These are phyloP conservation scores for Rhegmatorhina hoffmannsi DNA, from an alignment of 2,113 vertebrate genomes.

Conservation along the genomic window DNA sequence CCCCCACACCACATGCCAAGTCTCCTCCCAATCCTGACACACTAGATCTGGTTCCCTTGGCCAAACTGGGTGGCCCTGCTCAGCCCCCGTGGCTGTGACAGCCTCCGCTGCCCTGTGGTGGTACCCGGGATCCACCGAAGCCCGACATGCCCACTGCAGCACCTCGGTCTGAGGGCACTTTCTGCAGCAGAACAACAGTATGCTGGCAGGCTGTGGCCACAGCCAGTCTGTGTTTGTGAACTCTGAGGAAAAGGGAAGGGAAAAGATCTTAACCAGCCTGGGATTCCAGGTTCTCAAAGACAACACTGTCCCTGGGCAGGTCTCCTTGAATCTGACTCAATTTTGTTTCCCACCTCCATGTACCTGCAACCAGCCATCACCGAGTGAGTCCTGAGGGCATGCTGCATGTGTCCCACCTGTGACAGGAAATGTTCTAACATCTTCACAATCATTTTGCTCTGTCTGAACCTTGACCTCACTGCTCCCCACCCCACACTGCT, in stretches of 20 bases:
- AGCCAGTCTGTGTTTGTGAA: background rate
- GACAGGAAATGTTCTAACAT: background rate
- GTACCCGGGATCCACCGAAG: background rate
- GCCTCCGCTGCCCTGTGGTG: accelerated
- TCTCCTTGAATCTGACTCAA: background rate
- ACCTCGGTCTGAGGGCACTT: background rate
- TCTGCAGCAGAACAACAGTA: background rate
- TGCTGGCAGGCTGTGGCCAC: background rate
- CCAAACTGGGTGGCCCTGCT: background rate
- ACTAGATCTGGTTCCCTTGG: background rate
- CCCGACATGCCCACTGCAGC: accelerated
- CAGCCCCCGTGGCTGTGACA: background rate
- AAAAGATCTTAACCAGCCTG: background rate
- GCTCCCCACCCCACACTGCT: background rate
- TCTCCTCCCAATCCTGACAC: background rate
- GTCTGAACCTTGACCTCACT: background rate
- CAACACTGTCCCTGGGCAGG: background rate
- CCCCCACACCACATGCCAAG: background rate
- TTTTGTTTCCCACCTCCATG: background rate
- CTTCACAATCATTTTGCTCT: background rate
- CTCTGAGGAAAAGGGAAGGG: background rate
- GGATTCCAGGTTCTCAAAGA: background rate
- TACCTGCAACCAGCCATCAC: background rate
- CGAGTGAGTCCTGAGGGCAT: accelerated
- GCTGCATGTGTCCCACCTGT: accelerated